phyloP scores from a whole-genome alignment of 2,888 invertebrate genomes.

The Agonopterix subpropinquella region DNA sequence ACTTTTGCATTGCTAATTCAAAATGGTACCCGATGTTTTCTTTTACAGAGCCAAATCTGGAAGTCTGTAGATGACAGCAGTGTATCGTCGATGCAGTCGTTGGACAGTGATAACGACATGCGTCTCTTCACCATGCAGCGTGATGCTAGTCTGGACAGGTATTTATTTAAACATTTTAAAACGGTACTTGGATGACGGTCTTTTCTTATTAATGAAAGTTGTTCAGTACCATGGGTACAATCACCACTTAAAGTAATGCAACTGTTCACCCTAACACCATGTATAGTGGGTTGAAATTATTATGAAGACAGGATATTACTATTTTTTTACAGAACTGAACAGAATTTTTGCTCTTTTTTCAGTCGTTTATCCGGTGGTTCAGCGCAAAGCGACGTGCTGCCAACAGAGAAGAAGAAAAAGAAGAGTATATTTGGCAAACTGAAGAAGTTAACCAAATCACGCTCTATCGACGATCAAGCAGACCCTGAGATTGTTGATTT shows the following conservation, averaged over 20 bases:
- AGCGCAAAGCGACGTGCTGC: constrained; percentile 87
- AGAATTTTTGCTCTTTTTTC: constrained; percentile 11
- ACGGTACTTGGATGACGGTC: too few species aligned
- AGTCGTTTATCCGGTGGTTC: constrained; percentile 89
- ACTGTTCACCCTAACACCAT: too few species aligned
- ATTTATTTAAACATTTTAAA: background rate
- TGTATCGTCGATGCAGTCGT: constrained; percentile 87
- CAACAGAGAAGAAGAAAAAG: constrained; percentile 87
- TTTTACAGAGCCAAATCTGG: constrained; percentile 80
- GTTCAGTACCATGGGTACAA: too few species aligned
- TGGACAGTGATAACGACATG: constrained; percentile 80
- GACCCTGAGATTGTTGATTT: constrained; percentile 61
- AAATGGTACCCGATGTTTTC: too few species aligned
- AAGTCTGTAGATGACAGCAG: constrained; percentile 89
- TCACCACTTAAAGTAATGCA: too few species aligned
- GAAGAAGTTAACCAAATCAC: constrained; percentile 89
- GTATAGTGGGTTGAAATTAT: too few species aligned
- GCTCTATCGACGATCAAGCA: constrained; percentile 83
- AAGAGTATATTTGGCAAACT: constrained; percentile 89
- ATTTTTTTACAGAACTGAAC: too few species aligned
- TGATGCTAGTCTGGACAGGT: constrained; percentile 88
- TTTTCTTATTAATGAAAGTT: too few species aligned
- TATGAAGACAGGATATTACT: too few species aligned
- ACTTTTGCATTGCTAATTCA: too few species aligned
- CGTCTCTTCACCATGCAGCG: constrained; percentile 78